Percentiles rank a stretch among this genome's conserved stretches.
Evolutionary conservation across 2,113 vertebrate species (phyloP).

Genomic region (Climacteris rufus): DNA sequence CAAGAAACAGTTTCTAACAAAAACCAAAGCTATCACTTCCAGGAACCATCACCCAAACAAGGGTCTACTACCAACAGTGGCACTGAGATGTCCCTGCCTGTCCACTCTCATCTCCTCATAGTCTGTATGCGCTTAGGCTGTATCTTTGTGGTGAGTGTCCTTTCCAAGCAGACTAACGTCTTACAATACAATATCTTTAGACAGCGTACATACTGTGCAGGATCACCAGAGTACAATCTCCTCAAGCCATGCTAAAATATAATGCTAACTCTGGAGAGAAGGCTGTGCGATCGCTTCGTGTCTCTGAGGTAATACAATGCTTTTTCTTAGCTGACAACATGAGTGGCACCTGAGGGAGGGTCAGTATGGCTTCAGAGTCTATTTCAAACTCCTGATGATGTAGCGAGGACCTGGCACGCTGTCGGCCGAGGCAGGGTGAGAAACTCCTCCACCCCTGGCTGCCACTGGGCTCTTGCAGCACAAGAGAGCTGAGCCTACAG

Average conservation of each 20-base stretch:
- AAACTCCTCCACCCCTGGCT: background rate
- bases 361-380: conserved; percentile 44
- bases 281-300: background rate
- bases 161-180: conserved; percentile 19
- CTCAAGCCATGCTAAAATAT: conserved; percentile 63
- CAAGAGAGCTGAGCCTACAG: background rate
- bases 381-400: conserved; percentile 6
- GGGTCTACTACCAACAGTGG: conserved; percentile 21
- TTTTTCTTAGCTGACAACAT: conserved; percentile 23
- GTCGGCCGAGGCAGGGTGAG: background rate
- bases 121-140: background rate
- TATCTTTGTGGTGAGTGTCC: background rate
- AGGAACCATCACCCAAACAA: conserved; percentile 17
- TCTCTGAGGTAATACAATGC: conserved; percentile 58
- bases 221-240: conserved; percentile 28
- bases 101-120: conserved; percentile 22
- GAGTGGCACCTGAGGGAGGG: conserved; percentile 45
- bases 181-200: background rate
- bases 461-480: background rate
- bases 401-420: background rate
- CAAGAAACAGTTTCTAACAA: conserved; percentile 61
- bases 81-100: conserved; percentile 23
- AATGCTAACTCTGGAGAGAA: conserved; percentile 25
- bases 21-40: conserved; percentile 33
- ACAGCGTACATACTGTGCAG: conserved; percentile 6